phyloP scores from a whole-genome alignment of 2,888 invertebrate genomes.

The Oligia strigilis region DNA sequence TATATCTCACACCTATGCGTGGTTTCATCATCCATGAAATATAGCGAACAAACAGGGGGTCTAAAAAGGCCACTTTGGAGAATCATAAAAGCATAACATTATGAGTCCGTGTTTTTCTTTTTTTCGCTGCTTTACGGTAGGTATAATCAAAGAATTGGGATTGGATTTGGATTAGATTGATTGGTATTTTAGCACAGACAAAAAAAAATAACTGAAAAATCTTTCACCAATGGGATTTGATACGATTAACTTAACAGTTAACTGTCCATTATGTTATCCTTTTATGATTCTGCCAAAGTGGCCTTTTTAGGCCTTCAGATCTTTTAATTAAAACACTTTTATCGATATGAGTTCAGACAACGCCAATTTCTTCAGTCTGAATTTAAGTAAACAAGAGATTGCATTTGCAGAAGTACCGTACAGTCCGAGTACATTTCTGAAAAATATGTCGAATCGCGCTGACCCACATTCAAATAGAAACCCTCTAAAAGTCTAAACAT shows the following conservation, averaged over 20 bases:
- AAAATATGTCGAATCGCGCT: neutral
- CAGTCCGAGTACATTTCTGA: neutral
- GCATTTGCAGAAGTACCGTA: neutral
- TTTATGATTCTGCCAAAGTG: too few species aligned
- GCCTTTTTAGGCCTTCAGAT: neutral
- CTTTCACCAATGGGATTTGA: too few species aligned
- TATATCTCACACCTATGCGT: conserved; percentile 38
- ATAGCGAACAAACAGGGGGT: conserved; percentile 1
- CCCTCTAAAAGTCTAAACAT: neutral
- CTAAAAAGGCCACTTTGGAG: too few species aligned
- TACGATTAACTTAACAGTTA: too few species aligned
- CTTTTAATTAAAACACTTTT: neutral
- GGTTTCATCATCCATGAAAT: conserved; percentile 30
- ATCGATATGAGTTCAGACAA: neutral
- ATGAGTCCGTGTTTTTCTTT: too few species aligned
- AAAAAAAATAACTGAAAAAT: too few species aligned
- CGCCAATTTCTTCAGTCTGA: neutral
- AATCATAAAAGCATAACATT: too few species aligned
- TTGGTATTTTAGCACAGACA: too few species aligned
- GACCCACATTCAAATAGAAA: neutral
- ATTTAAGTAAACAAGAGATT: neutral
- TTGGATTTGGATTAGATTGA: too few species aligned
- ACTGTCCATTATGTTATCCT: too few species aligned
- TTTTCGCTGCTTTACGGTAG: too few species aligned
- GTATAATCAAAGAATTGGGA: too few species aligned